Conservation (phyloP, 2,888 invertebrate species). For the Anodontia alba region DNA sequence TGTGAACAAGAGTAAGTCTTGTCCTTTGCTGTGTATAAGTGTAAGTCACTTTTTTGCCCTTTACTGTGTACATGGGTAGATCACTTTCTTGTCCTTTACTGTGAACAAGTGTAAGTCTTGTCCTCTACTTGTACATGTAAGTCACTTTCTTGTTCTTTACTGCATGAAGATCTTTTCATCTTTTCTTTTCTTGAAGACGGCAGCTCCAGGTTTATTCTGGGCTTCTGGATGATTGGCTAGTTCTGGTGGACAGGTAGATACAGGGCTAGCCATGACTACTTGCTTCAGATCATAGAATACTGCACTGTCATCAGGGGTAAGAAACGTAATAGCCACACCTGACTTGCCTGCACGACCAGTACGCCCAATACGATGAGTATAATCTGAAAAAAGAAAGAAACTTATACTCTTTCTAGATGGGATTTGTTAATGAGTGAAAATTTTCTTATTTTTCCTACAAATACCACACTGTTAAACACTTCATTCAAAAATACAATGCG, state of each 20-base stretch:
- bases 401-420: no score
- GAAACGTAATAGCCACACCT: constrained; percentile 97
- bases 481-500: no score
- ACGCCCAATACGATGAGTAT: constrained; percentile 95
- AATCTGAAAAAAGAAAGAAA: constrained; percentile 88
- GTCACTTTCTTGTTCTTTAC: background rate
- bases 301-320: constrained; percentile 97
- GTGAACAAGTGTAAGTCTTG: no score
- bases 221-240: constrained; percentile 99
- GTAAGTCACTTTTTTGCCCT: no score
- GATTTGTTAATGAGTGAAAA: background rate
- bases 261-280: constrained; percentile 92
- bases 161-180: constrained; percentile 79
- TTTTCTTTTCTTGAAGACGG: constrained; percentile 91
- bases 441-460: no score
- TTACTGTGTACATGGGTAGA: no score
- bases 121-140: no score
- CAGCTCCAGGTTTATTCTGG: constrained; percentile 98
- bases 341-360: constrained; percentile 99
- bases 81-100: no score
- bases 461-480: no score
- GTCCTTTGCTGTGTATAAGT: no score
- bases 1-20: no score
- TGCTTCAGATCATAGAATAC: constrained; percentile 99
- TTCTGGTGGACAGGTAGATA: constrained; percentile 97